Percentiles rank a stretch among this genome's conserved stretches.
These are phyloP conservation scores for Sphinx pinastri DNA, from an alignment of 2,888 invertebrate species.

Conservation along the genomic window DNA sequence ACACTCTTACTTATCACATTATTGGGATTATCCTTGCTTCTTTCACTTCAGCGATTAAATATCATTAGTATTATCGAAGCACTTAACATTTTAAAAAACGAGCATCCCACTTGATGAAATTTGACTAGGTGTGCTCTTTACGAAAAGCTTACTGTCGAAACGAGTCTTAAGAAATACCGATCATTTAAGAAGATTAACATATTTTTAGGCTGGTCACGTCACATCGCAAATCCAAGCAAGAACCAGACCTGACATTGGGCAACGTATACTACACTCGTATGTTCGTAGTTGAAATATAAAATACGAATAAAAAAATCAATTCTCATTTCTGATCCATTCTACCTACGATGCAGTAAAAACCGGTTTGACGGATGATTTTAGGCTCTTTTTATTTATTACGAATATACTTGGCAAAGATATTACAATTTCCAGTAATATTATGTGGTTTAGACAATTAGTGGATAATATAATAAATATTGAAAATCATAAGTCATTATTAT, in stretches of 20 bases:
- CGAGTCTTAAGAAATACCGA: slow-evolving; percentile 31
- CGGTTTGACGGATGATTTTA: slow-evolving; percentile 29
- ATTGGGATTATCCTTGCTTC: slow-evolving; percentile 7
- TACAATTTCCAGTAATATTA: slow-evolving; percentile 7
- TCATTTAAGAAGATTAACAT: slow-evolving; percentile 55
- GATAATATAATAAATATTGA: neutral
- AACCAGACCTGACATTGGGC: slow-evolving; percentile 12
- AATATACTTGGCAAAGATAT: slow-evolving; percentile 27
- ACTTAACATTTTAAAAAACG: slow-evolving; percentile 51
- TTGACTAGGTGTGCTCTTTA: slow-evolving; percentile 48
- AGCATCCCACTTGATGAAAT: slow-evolving; percentile 48
- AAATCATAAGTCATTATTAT: neutral
- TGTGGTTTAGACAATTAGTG: neutral
- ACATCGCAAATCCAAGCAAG: slow-evolving; percentile 50
- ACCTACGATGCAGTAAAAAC: slow-evolving; percentile 21
- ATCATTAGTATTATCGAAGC: slow-evolving; percentile 41
- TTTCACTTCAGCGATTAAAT: slow-evolving; percentile 49
- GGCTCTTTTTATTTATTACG: slow-evolving; percentile 27
- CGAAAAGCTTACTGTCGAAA: slow-evolving; percentile 53
- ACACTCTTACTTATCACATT: slow-evolving; percentile 16
- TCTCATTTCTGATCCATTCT: slow-evolving; percentile 23
- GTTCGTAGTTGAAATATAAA: slow-evolving; percentile 25
- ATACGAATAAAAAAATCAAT: slow-evolving; percentile 28
- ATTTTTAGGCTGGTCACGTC: slow-evolving; percentile 54
- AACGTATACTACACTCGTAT: neutral